phyloP scores from a whole-genome alignment of 2,113 vertebrate species.

The Hyaena hyaena region DNA sequence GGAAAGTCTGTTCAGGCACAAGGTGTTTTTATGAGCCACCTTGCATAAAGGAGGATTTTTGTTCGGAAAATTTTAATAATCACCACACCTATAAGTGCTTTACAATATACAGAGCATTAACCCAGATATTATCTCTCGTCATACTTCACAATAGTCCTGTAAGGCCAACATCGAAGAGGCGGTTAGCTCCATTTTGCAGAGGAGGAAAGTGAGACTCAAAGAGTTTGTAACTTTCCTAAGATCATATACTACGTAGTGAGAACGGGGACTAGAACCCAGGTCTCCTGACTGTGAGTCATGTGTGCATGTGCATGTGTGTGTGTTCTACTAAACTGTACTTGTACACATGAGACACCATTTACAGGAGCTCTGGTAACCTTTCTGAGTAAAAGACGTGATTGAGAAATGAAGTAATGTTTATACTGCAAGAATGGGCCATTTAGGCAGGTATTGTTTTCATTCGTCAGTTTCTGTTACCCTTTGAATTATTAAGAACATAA shows the following conservation, averaged over 20 bases:
- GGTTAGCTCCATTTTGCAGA: not conserved
- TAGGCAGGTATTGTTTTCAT: not conserved
- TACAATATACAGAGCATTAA: not conserved
- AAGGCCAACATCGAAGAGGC: not conserved
- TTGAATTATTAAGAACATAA: constrained; percentile 34
- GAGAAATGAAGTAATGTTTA: not conserved
- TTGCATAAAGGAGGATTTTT: not conserved
- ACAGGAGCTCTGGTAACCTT: not conserved
- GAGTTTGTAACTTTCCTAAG: not conserved
- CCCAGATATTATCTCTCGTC: not conserved
- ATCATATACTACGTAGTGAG: not conserved
- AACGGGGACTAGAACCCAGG: not conserved
- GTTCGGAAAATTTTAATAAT: constrained; percentile 8
- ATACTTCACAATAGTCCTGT: not conserved
- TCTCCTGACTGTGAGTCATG: not conserved
- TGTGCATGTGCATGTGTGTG: not conserved
- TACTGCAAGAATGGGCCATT: not conserved
- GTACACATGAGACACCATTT: not conserved
- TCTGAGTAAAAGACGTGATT: not conserved
- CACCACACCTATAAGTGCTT: not conserved
- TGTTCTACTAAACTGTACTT: not conserved
- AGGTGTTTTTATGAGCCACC: not conserved
- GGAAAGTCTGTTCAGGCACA: not conserved
- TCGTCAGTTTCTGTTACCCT: not conserved
- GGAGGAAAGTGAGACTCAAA: not conserved